Evolutionary conservation across 1,140 invertebrate species (phyloP), one percentile per base, ranked within the genome.

Genomic region (Ectropis grisescens): DNA sequence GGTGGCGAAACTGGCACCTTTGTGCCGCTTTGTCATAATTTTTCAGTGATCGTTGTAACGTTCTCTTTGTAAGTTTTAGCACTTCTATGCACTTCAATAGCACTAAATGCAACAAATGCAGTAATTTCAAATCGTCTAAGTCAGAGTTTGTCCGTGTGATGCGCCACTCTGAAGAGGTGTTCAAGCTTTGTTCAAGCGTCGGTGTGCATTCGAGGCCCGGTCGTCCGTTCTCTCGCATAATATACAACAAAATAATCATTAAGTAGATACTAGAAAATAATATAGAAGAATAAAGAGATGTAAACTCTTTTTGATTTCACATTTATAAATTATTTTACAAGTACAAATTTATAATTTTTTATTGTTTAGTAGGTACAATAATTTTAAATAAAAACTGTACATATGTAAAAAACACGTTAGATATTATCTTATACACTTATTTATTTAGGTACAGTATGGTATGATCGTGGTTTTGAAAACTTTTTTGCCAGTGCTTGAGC

Each of bases 371-470:
- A 58, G 51, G 59, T 72, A 37, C 30, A 34, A 37, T 38, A 41
- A 37, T 41, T 75, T 69, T 58, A 66, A 44, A 46, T n/a, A n/a
- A 35, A 45, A 32, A 62, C 47, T 80, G 72, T 78, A 81, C 52
- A 81, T 81, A 78, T 81, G 72, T 78, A 81, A 76, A n/a, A 81
- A 67, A 62, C 57, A 65, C 61, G 56, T 66, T 80, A 78, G 68
- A 69, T 74, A 76, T 66, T 71, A 71, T 68, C 57, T 58, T 71
- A 70, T 76, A 75, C 61, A 67, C 58, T 71, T 74, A 78, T 74
- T 78, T 78, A 81, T 81, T 81, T 74, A 74, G 51, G 42, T 58
- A 56, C 57, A 51, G 42, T 54, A 54, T 56, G 54, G 52, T 55
- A 65, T 61, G 60, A 55, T 62, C 64, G 60, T 58, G 55, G 55